Evolutionary conservation across 2,888 invertebrate species (phyloP).

Genomic region (Drosophila macrothrix): DNA sequence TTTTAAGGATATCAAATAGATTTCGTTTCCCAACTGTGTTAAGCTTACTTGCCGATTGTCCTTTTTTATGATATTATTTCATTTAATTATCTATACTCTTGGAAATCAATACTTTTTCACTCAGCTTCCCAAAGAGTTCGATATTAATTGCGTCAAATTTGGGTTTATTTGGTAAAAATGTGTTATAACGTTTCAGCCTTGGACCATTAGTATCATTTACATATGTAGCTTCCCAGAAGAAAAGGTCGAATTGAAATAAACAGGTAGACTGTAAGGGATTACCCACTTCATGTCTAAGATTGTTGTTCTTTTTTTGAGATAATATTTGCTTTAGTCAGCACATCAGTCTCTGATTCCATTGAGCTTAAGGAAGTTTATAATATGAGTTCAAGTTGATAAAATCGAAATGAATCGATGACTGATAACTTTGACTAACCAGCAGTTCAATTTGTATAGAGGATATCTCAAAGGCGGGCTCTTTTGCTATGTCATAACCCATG

Average conservation of each 20-base stretch:
- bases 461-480: neutral
- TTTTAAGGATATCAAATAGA: neutral
- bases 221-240: neutral
- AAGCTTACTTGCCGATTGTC: neutral
- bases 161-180: neutral
- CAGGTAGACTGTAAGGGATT: neutral
- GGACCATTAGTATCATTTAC: neutral
- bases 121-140: neutral
- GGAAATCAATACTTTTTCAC: neutral
- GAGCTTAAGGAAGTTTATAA: neutral
- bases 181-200: neutral
- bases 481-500: neutral
- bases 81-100: neutral
- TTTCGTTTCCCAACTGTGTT: neutral
- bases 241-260: neutral
- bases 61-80: neutral
- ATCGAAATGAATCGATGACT: neutral
- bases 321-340: neutral
- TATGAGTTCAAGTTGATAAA: neutral
- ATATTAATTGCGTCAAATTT: neutral
- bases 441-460: neutral
- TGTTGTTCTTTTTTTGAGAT: neutral
- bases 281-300: neutral
- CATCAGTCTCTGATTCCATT: neutral
- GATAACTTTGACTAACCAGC: neutral